Evolutionary conservation across 2,888 invertebrate species (phyloP).

Genomic region (Adineta ricciae): DNA sequence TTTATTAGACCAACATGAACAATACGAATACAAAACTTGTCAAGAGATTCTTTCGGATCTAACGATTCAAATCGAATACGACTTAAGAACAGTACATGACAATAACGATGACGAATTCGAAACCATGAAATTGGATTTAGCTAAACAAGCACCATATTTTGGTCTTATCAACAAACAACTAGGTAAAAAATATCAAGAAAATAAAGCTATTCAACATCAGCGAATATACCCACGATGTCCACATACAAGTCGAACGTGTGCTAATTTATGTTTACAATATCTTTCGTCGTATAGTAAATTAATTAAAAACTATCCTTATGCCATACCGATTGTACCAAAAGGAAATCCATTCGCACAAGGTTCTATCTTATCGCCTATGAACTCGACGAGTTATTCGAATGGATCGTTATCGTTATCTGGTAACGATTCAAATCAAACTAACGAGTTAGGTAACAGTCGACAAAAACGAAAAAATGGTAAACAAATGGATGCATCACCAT

Average conservation of each 20-base stretch:
- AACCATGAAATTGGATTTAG: background rate
- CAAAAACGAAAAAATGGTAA: background rate
- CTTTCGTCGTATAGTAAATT: background rate
- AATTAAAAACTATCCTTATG: conserved; percentile 6
- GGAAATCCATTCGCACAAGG: background rate
- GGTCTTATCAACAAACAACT: background rate
- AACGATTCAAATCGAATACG: background rate
- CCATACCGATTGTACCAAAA: background rate
- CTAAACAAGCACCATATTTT: background rate
- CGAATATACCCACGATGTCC: background rate
- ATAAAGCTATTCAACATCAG: background rate
- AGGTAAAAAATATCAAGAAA: background rate
- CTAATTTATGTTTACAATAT: background rate
- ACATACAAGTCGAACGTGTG: background rate
- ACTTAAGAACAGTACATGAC: background rate
- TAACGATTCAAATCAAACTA: background rate
- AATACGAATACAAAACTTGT: background rate
- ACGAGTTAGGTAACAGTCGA: background rate
- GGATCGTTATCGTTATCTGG: background rate
- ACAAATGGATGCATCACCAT: background rate
- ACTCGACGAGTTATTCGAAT: background rate
- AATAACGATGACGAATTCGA: background rate
- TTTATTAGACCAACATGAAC: background rate
- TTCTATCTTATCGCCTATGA: background rate
- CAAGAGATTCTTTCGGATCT: background rate